These are phyloP conservation scores for Corythoichthys intestinalis DNA, from an alignment of 2,113 vertebrate species.

Conservation along the genomic window DNA sequence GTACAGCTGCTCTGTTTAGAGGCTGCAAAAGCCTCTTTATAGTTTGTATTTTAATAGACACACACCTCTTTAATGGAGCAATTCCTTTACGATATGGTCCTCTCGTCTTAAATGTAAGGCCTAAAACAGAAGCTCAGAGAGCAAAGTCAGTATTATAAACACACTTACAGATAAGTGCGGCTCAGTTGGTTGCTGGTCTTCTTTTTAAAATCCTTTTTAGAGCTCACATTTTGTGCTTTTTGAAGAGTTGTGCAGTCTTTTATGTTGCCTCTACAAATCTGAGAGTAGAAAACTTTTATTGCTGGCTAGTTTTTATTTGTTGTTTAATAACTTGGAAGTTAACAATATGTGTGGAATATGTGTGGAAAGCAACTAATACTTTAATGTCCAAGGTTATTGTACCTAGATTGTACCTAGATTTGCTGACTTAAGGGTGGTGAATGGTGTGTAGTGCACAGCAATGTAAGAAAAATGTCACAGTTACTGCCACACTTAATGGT, in stretches of 20 bases:
- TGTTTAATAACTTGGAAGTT: neutral
- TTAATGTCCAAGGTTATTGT: neutral
- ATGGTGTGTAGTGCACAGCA: neutral
- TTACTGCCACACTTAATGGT: neutral
- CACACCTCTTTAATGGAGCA: constrained; percentile 40
- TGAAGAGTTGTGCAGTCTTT: neutral
- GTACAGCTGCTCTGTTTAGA: constrained; percentile 61
- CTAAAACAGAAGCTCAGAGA: constrained; percentile 30
- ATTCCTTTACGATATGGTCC: constrained; percentile 39
- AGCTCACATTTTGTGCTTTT: neutral
- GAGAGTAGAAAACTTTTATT: neutral
- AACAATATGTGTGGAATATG: neutral
- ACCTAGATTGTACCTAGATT: neutral
- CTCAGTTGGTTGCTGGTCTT: neutral
- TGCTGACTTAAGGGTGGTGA: neutral
- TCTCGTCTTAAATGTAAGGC: constrained; percentile 26
- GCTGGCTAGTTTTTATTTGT: neutral
- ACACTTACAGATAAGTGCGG: neutral
- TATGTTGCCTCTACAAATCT: neutral
- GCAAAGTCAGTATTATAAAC: constrained; percentile 22
- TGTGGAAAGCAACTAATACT: neutral
- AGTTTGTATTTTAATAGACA: constrained; percentile 61
- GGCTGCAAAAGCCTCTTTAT: constrained; percentile 42
- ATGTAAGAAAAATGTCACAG: neutral
- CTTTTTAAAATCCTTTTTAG: neutral